Evolutionary conservation across 2,888 invertebrate genomes (phyloP).

Genomic region (Cosmopolites sordidus): DNA sequence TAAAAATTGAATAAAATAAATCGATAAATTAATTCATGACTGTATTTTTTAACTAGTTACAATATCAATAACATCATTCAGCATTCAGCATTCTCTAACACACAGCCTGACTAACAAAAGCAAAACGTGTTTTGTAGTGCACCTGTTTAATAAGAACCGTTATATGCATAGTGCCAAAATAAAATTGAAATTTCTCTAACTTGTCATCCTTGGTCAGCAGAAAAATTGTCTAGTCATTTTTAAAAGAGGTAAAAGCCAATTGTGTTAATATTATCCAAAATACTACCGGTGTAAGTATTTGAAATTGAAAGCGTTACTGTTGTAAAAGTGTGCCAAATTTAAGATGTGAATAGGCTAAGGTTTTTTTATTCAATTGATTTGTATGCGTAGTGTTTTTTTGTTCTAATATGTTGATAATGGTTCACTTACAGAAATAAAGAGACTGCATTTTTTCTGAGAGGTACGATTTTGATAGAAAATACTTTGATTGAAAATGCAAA

Average conservation of each 20-base stretch:
- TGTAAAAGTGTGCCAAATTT: background rate
- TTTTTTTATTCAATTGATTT: background rate
- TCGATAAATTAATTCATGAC: too few relatives aligned
- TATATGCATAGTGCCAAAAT: constrained; percentile 29
- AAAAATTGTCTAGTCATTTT: constrained; percentile 30
- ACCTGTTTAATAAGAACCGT: constrained; percentile 21
- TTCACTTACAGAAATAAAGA: too few relatives aligned
- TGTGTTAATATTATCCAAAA: constrained; percentile 24
- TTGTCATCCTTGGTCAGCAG: constrained; percentile 30
- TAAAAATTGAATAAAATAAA: too few relatives aligned
- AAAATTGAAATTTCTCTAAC: constrained; percentile 29
- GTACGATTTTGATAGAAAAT: too few relatives aligned
- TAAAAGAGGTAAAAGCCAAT: constrained; percentile 26
- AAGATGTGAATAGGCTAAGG: background rate
- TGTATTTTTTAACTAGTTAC: too few relatives aligned
- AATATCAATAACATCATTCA: too few relatives aligned
- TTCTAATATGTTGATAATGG: too few relatives aligned
- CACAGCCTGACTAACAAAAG: background rate
- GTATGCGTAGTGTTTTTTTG: too few relatives aligned
- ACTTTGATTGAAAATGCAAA: too few relatives aligned
- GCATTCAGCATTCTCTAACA: background rate
- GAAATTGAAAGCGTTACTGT: constrained; percentile 10
- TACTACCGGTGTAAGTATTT: constrained; percentile 10
- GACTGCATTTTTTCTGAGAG: too few relatives aligned
- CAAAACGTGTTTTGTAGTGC: constrained; percentile 5